Base-by-base conservation (phyloP, 2,888 invertebrate species). In the Flexamia atlantica region DNA sequence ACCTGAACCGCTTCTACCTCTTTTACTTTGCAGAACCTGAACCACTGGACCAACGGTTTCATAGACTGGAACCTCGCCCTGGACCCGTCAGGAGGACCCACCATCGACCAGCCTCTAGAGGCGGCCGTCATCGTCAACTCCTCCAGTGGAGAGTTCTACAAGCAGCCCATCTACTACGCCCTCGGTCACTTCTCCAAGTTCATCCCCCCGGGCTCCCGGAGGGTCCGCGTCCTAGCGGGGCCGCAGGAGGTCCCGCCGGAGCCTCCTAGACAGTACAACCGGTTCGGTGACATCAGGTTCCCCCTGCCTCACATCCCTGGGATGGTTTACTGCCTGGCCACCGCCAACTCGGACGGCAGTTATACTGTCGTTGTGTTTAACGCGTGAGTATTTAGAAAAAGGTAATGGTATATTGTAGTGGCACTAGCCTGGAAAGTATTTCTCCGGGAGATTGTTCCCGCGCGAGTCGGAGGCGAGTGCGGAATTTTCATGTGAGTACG, bases 121-220 rank as follows among this genome's bases (percentile, higher is more conserved):
- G 79, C 79, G 0, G 46, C 57, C 12, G 57, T 79, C n/a, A 79
- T 79, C 17, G 57, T 79, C 12, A 79, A 79, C 36, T 14, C 30
- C 17, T 20, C 79, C 9, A 9, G 7, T 5, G 57, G 57, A 9
- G 79, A 79, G 57, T 79, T 79, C 36, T 79, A 79, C 79, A 79
- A 79, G 36, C 79, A 79, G 57, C 79, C 79, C 7, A 53, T 57
- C n/a, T 79, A 32, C 36, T 79, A 79, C 46, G 57, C 28, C 9
- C n/a, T 79, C 10, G 79, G 79, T 1, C 79, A 79, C 46, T 79
- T 79, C 28, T 79, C 79, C 46, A 79, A 79, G 23, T 79, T 79
- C 57, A 79, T 79, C 10, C 32, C 36, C 1, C 79, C 79, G 2
- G 79, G 57, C 2, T 28, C 79, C n/a, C 1, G 28, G 7, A 79